Percentiles rank a stretch among this genome's conserved stretches.
These are phyloP conservation scores for Mastigias papua DNA, from an alignment of 30 jellyfish, hydroid and myxozoan species.

Conservation along the genomic window DNA sequence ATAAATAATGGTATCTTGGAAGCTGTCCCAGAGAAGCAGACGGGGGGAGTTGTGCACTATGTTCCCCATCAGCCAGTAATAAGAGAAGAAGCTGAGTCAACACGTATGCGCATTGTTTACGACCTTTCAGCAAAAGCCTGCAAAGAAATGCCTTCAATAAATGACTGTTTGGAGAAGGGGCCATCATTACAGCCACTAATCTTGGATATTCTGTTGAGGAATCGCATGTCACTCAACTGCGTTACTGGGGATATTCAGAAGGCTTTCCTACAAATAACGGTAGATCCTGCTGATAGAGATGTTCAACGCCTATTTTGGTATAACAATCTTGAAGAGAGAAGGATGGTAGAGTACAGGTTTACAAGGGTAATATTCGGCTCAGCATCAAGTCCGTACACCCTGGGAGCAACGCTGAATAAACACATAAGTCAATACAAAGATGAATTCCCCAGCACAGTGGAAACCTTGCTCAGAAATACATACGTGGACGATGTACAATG, in stretches of 20 bases:
- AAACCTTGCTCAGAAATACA: constrained; percentile 9
- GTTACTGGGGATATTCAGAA: constrained; percentile 80
- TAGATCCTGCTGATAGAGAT: constrained; percentile 76
- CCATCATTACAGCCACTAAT: constrained; percentile 76
- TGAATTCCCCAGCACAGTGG: constrained; percentile 1
- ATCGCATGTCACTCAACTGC: constrained; percentile 66
- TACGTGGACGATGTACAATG: constrained; percentile 12
- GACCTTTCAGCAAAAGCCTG: constrained; percentile 73
- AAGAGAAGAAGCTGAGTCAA: constrained; percentile 74
- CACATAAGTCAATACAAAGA: constrained; percentile 53
- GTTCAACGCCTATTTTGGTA: constrained; percentile 77
- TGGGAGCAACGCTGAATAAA: constrained; percentile 71
- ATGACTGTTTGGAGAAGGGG: constrained; percentile 86
- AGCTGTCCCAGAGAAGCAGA: constrained; percentile 67
- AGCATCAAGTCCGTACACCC: constrained; percentile 66
- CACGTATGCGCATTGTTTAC: constrained; percentile 66
- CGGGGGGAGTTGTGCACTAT: constrained; percentile 65
- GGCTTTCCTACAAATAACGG: constrained; percentile 80
- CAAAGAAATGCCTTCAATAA: constrained; percentile 71
- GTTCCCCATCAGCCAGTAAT: constrained; percentile 85
- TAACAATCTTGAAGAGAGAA: constrained; percentile 56
- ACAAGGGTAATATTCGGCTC: constrained; percentile 78
- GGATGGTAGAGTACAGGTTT: constrained; percentile 54
- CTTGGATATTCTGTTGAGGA: constrained; percentile 78
- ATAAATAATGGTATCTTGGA: constrained; percentile 78